These are phyloP conservation scores for Papilio protenor DNA, from an alignment of 2,888 invertebrate genomes.

Conservation along the genomic window DNA sequence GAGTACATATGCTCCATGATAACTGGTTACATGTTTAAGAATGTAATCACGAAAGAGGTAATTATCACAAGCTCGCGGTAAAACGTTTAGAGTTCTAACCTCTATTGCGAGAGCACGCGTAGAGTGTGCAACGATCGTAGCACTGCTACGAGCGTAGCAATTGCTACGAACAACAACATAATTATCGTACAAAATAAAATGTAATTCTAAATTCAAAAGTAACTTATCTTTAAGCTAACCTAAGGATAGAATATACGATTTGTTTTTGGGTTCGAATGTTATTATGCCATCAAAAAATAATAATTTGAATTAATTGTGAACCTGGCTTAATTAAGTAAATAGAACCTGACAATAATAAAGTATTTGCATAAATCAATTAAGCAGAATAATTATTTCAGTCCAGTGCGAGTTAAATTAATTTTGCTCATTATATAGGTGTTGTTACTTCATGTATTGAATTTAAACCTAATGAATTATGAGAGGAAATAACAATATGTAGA, in stretches of 20 bases:
- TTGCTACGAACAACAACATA: constrained; percentile 19
- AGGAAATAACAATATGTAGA: neutral
- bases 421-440: neutral
- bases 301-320: neutral
- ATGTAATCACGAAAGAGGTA: neutral
- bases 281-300: neutral
- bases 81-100: constrained; percentile 32
- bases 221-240: too few relatives aligned
- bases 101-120: constrained; percentile 26
- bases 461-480: neutral
- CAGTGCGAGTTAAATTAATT: neutral
- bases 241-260: neutral
- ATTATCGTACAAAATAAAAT: neutral
- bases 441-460: neutral
- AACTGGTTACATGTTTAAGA: constrained; percentile 1
- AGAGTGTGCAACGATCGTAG: constrained; percentile 22
- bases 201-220: too few relatives aligned
- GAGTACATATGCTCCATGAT: neutral
- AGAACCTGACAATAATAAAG: neutral
- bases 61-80: constrained; percentile 39
- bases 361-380: constrained; percentile 9
- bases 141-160: constrained; percentile 23
- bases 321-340: neutral
- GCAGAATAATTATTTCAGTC: constrained; percentile 2
- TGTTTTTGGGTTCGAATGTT: neutral